Evolutionary conservation across 2,113 vertebrate genomes (phyloP).

Genomic region (Stomatorhinus ivindoensis): DNA sequence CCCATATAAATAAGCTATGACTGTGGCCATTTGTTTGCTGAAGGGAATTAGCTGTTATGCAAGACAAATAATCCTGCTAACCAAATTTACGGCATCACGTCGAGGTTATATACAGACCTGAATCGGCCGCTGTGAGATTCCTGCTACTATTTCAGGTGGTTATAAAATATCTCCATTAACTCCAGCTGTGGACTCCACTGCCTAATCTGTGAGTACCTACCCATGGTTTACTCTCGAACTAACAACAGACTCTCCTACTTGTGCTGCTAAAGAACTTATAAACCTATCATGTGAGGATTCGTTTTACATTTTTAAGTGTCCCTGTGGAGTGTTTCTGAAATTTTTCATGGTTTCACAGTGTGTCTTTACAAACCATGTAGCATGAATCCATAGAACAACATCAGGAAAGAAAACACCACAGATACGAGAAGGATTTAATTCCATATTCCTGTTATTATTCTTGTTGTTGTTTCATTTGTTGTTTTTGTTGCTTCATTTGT

Average conservation of each 20-base stretch:
- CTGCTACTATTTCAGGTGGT: neutral
- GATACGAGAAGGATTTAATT: neutral
- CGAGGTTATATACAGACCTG: neutral
- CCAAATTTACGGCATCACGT: neutral
- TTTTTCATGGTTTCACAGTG: neutral
- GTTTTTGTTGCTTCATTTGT: neutral
- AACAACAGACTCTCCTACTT: neutral
- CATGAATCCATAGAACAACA: neutral
- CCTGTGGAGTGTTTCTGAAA: neutral
- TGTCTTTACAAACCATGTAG: neutral
- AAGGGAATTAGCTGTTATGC: neutral
- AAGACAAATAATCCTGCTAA: constrained; percentile 3
- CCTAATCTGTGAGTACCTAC: neutral
- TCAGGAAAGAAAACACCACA: neutral
- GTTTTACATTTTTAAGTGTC: neutral
- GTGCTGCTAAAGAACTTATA: neutral
- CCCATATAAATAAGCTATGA: neutral
- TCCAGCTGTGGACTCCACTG: neutral
- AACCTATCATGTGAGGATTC: neutral
- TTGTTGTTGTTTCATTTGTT: neutral
- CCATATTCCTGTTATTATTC: neutral
- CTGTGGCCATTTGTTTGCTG: neutral
- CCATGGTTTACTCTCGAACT: neutral
- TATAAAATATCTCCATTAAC: neutral
- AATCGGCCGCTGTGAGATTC: neutral